Evolutionary conservation across 2,113 vertebrate genomes (phyloP).

Genomic region (Mystacornis crossleyi): DNA sequence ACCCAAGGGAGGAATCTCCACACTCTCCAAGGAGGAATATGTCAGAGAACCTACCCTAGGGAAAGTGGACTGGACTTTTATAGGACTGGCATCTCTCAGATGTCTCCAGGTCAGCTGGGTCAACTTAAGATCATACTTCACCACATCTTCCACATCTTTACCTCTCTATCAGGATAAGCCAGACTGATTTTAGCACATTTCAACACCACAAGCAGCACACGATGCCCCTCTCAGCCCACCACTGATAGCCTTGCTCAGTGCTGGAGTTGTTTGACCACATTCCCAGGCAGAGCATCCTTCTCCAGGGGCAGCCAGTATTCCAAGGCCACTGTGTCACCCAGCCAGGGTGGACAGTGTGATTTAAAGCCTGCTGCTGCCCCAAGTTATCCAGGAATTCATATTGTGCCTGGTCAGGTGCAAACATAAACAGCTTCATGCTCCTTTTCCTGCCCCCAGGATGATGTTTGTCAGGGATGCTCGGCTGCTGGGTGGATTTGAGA

Average conservation of each 20-base stretch:
- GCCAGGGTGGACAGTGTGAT: neutral
- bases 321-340: neutral
- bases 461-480: neutral
- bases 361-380: neutral
- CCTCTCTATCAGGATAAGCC: neutral
- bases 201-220: neutral
- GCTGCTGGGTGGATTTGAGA: neutral
- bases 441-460: neutral
- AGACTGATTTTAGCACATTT: neutral
- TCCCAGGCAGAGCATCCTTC: neutral
- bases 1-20: neutral
- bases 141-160: neutral
- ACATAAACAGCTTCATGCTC: neutral
- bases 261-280: neutral
- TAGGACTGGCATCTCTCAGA: neutral
- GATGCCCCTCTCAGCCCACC: neutral
- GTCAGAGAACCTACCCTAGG: no score
- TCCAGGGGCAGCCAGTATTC: accelerated
- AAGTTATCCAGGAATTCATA: neutral
- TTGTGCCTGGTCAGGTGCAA: neutral
- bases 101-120: neutral
- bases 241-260: neutral
- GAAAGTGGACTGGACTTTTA: neutral
- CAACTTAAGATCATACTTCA: neutral
- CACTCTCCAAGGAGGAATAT: neutral